Base-by-base conservation (phyloP, 2,888 invertebrate genomes). In the Mystacides longicornis region DNA sequence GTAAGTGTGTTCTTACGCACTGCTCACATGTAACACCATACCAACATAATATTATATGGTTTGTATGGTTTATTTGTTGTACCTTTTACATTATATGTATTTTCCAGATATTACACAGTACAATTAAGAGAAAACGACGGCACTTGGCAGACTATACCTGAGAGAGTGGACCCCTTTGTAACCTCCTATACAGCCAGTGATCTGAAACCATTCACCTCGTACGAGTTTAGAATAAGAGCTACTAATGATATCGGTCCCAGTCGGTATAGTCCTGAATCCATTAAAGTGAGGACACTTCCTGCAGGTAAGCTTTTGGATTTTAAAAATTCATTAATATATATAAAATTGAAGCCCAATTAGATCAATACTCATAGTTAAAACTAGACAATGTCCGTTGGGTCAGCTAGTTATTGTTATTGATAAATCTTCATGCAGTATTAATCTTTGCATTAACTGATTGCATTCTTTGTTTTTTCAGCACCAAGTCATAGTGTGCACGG, bases 201-300 rank as follows among this genome's bases (percentile, higher is more conserved):
- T 49, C 75, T 98, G 46, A 87, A 87, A 64, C 95, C 98, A 0
- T 90, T 87, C 68, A 93, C 93, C 0, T 81, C 83, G 1, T 97
- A 97, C 70, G 86, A 88, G 66, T 96, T 97, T 72, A 81, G 96
- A 49, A 92, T 98, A 63, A 89, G 93, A 69, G 96, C 95, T 1
- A 92, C 91, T 11, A 98, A 98, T 68, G 99, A 99, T 68, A 89
- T 96, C 54, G 96, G 96, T 0, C 91, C 91, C 0, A 95, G 96
- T 65, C 81, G 86, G 1, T 98, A 91, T 77, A 97, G 97, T 68
- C 81, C 84, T 16, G 89, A 93, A 64, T 94, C 94, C 1, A 85
- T 87, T 62, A 86, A 88, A 67, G 91, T 93, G 23, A 81, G 89
- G 63, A 96, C 95, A 0, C 75, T 93, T 60, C 90, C 93, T 22